A percentile compares a stretch with the other conserved stretches of the same genome.
These are phyloP conservation scores for Barnardius zonarius DNA, from an alignment of 2,113 vertebrate species.

Conservation along the genomic window DNA sequence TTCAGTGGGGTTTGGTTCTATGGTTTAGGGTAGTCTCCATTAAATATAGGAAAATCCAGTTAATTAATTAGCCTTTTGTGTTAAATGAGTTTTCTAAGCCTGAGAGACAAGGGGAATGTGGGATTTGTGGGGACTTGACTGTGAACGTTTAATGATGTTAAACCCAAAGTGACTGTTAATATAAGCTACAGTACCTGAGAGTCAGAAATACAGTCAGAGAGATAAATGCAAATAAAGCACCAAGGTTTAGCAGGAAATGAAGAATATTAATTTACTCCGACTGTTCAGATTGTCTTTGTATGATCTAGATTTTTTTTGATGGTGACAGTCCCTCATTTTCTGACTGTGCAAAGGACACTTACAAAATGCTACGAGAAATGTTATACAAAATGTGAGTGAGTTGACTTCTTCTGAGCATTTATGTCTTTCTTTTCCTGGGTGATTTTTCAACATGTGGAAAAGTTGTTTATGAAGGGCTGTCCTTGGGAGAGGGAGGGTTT, in stretches of 20 bases:
- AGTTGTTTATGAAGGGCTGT: background rate
- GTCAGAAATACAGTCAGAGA: background rate
- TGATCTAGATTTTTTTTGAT: background rate
- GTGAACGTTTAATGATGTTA: constrained; percentile 61
- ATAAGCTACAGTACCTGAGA: background rate
- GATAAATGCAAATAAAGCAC: constrained; percentile 19
- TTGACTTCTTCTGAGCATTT: background rate
- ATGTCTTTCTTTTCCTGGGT: background rate
- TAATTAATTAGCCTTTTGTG: constrained; percentile 72
- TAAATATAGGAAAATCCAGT: constrained; percentile 70
- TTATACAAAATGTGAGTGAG: background rate
- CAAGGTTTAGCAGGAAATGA: background rate
- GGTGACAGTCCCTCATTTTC: background rate
- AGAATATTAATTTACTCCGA: background rate
- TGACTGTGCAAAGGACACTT: background rate
- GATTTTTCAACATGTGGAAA: background rate
- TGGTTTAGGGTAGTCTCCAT: constrained; percentile 50
- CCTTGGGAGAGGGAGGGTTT: background rate
- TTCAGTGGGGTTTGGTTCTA: constrained; percentile 60
- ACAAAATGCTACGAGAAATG: background rate
- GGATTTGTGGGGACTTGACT: constrained; percentile 62
- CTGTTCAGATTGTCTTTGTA: background rate
- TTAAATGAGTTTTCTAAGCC: constrained; percentile 74
- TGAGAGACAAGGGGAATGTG: constrained; percentile 64
- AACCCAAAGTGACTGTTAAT: constrained; percentile 59